Evolutionary conservation across 1,140 invertebrate species (phyloP), one percentile per base, ranked within the genome.

Genomic region (Centruroides sculpturatus): DNA sequence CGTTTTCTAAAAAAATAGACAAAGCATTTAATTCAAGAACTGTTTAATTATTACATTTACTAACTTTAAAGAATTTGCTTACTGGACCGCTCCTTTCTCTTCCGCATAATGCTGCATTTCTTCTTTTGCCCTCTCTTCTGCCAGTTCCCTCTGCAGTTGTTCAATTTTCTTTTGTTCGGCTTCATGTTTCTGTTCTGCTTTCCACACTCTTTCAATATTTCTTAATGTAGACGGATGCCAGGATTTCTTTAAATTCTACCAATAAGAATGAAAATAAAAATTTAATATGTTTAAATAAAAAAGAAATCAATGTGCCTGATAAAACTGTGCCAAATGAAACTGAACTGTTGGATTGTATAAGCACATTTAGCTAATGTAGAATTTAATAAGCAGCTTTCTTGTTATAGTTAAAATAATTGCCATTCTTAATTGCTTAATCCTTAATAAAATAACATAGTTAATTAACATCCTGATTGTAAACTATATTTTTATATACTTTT

Each of bases 211-310:
- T 67, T 86, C 84, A 69, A 85, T 84, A 68, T 87, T 86, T 70
- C 84, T 85, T 75, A 85, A 78, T 0, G 83, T 87, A 56, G 81
- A 83, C 13, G 84, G 85, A 75, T 87, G 85, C 85, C 85, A 87
- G 74, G 84, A 85, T 71, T 86, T 86, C 63, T 86, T 86, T 3
- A 84, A 76, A 73, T 86, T 87, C 65, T 62, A 41, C 23, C 23
- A 23, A 23, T 23, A 23, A 23, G 23, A 23, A 23, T 23, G 23
- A 23, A 23, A 23, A 23, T 23, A 0, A 23, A 23, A 23, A 23
- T 23, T 23, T 23, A 23, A 23, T 23, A 23, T 23, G 1, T 23
- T 23, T 23, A 23, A 23, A 23, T 23, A 23, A 23, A 23, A n/a
- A 23, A 2, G 23, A 23, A 23, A 23, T 23, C n/a, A n/a, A n/a